Conservation (phyloP, 2,113 vertebrate species). For the Nettapus auritus region DNA sequence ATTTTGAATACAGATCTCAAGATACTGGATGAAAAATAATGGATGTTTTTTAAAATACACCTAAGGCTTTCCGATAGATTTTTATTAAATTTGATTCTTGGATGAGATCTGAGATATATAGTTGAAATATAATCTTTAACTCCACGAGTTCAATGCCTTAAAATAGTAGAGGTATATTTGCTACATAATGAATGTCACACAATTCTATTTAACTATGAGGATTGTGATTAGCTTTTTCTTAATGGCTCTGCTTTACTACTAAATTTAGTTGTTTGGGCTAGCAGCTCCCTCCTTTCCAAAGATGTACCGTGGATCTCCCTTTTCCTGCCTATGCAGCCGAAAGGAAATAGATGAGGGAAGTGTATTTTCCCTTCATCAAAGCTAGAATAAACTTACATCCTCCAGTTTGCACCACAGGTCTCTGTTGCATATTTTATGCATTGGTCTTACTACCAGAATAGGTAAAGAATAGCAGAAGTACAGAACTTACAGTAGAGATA, state of each 20-base stretch:
- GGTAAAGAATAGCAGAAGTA: not conserved
- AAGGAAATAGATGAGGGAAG: not conserved
- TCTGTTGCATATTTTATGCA: conserved; percentile 13
- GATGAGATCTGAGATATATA: not conserved
- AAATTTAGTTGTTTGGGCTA: not conserved
- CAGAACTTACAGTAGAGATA: not conserved
- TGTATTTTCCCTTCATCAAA: not conserved
- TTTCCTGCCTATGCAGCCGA: not conserved
- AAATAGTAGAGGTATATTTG: not conserved
- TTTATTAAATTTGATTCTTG: not conserved
- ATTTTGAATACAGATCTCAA: not conserved
- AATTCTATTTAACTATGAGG: not conserved
- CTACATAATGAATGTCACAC: not conserved
- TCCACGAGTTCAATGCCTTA: not conserved
- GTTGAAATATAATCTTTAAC: not conserved
- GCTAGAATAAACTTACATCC: not conserved
- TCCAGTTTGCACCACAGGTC: not conserved
- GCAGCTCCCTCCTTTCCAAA: not conserved
- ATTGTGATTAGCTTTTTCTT: not conserved
- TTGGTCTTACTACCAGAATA: not conserved
- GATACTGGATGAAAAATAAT: not conserved
- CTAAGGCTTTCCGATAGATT: not conserved
- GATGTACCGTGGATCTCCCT: fast-evolving
- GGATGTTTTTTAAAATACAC: not conserved
- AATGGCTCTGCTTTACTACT: not conserved